Evolutionary conservation across 2,888 invertebrate species (phyloP).

Genomic region (Copidosoma aretas): DNA sequence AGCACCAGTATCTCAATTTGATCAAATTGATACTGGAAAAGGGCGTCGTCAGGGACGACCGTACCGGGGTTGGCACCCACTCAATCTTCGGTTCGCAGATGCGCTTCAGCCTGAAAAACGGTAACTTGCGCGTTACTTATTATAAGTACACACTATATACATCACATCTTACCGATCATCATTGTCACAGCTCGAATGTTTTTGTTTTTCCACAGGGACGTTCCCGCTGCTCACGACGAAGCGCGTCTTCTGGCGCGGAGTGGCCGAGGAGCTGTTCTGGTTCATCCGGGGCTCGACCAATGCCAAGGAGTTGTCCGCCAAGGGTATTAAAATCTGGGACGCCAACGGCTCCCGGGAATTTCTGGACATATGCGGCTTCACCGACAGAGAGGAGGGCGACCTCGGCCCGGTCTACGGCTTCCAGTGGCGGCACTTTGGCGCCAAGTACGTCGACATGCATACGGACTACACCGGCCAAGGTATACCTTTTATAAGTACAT

Average conservation of each 20-base stretch:
- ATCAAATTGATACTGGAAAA: slow-evolving; percentile 69
- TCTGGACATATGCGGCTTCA: slow-evolving; percentile 83
- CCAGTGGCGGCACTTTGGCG: slow-evolving; percentile 99
- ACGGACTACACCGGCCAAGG: slow-evolving; percentile 78
- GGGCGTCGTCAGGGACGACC: slow-evolving; percentile 74
- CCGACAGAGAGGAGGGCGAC: slow-evolving; percentile 88
- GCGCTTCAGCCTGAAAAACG: slow-evolving; percentile 78
- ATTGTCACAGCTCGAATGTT: no score
- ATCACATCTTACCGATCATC: no score
- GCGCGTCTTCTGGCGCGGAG: slow-evolving; percentile 87
- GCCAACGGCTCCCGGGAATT: slow-evolving; percentile 89
- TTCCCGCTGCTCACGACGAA: slow-evolving; percentile 95
- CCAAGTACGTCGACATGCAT: slow-evolving; percentile 81
- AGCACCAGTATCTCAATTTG: slow-evolving; percentile 77
- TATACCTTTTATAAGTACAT: slow-evolving; percentile 31
- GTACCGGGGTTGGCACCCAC: slow-evolving; percentile 91
- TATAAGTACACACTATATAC: no score
- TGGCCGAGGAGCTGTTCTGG: slow-evolving; percentile 94
- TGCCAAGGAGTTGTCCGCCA: slow-evolving; percentile 78
- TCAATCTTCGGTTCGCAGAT: slow-evolving; percentile 92
- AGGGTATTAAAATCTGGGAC: slow-evolving; percentile 94
- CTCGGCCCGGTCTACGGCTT: slow-evolving; percentile 97
- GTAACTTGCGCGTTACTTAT: slow-evolving; percentile 53
- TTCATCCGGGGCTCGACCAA: slow-evolving; percentile 91
- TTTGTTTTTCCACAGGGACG: slow-evolving; percentile 55